A percentile compares a stretch with the other conserved stretches of the same genome.
Conservation (phyloP, 2,888 invertebrate genomes). For the Mechanitis mazaeus region DNA sequence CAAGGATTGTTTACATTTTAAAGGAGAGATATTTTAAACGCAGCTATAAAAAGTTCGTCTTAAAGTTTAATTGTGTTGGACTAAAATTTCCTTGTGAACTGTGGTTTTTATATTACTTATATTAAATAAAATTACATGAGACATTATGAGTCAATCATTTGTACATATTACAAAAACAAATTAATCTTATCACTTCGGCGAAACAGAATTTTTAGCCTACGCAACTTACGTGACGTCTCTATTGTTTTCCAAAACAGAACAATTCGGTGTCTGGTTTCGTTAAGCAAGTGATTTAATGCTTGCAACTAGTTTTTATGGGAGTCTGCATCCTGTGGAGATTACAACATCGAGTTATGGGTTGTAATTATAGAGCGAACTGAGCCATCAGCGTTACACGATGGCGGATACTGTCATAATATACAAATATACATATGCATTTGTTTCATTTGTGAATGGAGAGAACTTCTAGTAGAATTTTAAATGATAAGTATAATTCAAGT, state of each 20-base stretch:
- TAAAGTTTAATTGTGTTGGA: too few species aligned
- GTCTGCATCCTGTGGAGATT: slow-evolving; percentile 26
- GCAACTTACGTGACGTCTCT: slow-evolving; percentile 4
- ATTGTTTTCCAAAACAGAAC: slow-evolving; percentile 24
- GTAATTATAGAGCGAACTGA: slow-evolving; percentile 24
- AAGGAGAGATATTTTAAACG: too few species aligned
- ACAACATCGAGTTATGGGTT: slow-evolving; percentile 26
- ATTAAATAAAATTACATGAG: too few species aligned
- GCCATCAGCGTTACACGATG: background rate
- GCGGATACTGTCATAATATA: background rate
- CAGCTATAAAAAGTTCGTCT: too few species aligned
- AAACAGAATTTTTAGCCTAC: slow-evolving; percentile 6
- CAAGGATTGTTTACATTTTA: too few species aligned
- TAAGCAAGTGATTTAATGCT: slow-evolving; percentile 27
- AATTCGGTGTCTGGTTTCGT: slow-evolving; percentile 22
- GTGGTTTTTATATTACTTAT: too few species aligned
- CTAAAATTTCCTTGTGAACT: too few species aligned
- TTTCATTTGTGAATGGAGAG: too few species aligned
- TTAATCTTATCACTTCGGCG: slow-evolving; percentile 15
- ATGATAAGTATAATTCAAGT: too few species aligned
- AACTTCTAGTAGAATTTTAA: too few species aligned
- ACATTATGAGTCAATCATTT: too few species aligned
- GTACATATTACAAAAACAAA: background rate
- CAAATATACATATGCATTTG: background rate
- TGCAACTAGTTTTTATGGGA: slow-evolving; percentile 23